Evolutionary conservation across 2,888 invertebrate genomes (phyloP), one percentile per base, ranked within the genome.

Genomic region (Hypselothyrea guttata): DNA sequence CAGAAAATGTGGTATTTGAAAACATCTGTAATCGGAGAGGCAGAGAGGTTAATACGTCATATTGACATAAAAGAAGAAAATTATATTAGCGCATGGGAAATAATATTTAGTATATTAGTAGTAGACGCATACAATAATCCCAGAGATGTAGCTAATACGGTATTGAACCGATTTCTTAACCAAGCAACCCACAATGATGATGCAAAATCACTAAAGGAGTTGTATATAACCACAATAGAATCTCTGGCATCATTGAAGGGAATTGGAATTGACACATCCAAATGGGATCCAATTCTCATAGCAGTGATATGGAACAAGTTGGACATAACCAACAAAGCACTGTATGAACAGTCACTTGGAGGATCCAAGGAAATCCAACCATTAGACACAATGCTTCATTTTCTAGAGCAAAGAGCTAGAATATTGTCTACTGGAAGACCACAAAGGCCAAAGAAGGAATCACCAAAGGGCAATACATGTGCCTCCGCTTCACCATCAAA

Each of bases 1-100:
- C 15, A n/a, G 4, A 42, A 42, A 30, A 42, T 30, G 28, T 30
- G 42, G 30, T 34, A 34, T n/a, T 22, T 41, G 1, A 41, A 41
- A 27, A 33, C 15, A 5, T 22, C 18, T 8, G n/a, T 28, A 11
- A 41, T 7, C 11, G 27, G 27, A 0, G 13, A 30, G 5, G 40
- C 48, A 16, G 28, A 37, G 27, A 28, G 15, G 7, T 9, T 46
- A n/a, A 46, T 34, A 5, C 12, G 33, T 1, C 45, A 46, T 8
- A 27, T 47, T 4, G 46, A 46, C 9, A 12, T 46, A 1, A 35
- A 35, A 1, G 35, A 46, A 28, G 27, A 46, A 27, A 28, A 35
- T 8, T 34, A 46, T 11, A 1, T 33, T 7, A n/a, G 5, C 12
- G 2, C 33, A 12, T 34, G 7, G 35, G 8, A 15, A 15, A n/a